Evolutionary conservation across 2,113 vertebrate genomes (phyloP), one percentile per base, ranked within the genome.

Genomic region (Colistium nudipinnis): DNA sequence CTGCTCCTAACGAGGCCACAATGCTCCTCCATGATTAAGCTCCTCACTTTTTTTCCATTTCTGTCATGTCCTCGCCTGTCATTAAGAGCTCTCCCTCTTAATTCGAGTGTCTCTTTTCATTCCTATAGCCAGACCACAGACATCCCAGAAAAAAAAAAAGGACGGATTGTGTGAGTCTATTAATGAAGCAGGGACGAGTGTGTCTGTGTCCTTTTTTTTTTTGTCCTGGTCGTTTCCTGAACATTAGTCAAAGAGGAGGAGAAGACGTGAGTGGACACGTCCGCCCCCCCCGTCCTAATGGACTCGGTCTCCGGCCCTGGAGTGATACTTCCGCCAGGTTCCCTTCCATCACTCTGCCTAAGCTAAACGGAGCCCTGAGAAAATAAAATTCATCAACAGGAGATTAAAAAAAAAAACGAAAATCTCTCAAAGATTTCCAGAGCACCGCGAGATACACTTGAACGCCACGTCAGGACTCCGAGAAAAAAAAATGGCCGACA

Each of bases 371-470:
- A 2, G 73, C 85, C 79, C 54, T 54, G 59, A 81, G 81, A 81
- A 78, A 85, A 69, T 38, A 75, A 83, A n/a, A 87, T 85, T 72
- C 87, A 83, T 86, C 82, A 72, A 84, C 78, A 62, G 62, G 45
- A 77, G n/a, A n/a, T n/a, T n/a, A n/a, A n/a, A n/a, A n/a, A n/a
- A n/a, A n/a, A 71, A 85, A 49, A 70, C 66, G 72, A 85, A 71
- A 74, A 90, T 85, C 66, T 69, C 73, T 80, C 64, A 66, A 62
- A 44, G 79, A 80, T 74, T 82, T 66, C 70, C 70, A 54, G 70
- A 33, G 69, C 79, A 57, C 73, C 78, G 76, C 31, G 6, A 74
- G 84, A 61, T 24, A 41, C 62, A n/a, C n/a, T n/a, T n/a, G n/a
- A n/a, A n/a, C n/a, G n/a, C n/a, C n/a, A n/a, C n/a, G n/a, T n/a